phyloP scores from a whole-genome alignment of 2,888 invertebrate species.

The Reticulitermes lucifugus region DNA sequence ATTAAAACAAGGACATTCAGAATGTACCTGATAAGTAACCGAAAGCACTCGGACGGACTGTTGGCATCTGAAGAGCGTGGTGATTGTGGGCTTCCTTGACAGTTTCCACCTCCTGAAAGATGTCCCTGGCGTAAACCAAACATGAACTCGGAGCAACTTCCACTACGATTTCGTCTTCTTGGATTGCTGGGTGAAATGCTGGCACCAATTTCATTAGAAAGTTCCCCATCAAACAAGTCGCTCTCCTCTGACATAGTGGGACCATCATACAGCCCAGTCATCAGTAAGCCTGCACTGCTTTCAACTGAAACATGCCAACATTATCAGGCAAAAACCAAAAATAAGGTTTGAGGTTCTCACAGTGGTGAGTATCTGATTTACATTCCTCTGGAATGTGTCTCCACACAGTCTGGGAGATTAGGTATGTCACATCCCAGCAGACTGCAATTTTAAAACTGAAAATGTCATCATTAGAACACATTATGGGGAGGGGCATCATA shows the following conservation, averaged over 20 bases:
- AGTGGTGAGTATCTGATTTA: no score
- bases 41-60: slow-evolving; percentile 49
- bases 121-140: slow-evolving; percentile 48
- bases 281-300: slow-evolving; percentile 68
- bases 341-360: no score
- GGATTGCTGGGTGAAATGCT: slow-evolving; percentile 21
- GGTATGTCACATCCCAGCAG: no score
- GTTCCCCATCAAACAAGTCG: slow-evolving; percentile 48
- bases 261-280: slow-evolving; percentile 60
- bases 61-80: slow-evolving; percentile 49
- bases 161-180: slow-evolving; percentile 49
- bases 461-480: no score
- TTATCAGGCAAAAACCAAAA: no score
- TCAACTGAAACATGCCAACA: slow-evolving; percentile 59
- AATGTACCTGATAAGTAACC: slow-evolving; percentile 55
- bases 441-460: no score
- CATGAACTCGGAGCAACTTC: slow-evolving; percentile 52
- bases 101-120: slow-evolving; percentile 30
- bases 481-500: no score
- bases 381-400: no score
- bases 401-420: no score
- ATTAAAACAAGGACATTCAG: not conserved
- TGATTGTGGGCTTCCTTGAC: slow-evolving; percentile 56
- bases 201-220: slow-evolving; percentile 18
- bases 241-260: slow-evolving; percentile 60